phyloP scores from a whole-genome alignment of 2,797 vertebrate species.

The Enteromius argenteus region DNA sequence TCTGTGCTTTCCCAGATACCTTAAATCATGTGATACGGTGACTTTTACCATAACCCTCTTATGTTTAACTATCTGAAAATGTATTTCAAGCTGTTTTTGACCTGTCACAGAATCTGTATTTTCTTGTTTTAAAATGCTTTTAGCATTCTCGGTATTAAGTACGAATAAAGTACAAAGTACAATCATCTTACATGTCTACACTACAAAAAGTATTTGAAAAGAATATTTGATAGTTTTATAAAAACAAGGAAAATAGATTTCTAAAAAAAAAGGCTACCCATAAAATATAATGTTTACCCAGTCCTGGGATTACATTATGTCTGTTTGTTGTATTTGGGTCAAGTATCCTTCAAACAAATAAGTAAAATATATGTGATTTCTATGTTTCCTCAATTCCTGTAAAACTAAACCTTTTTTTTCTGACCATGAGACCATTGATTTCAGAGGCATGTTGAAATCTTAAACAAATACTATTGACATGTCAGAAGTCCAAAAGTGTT shows the following conservation, averaged over 20 bases:
- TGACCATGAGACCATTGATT: not conserved
- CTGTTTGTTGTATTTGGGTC: not conserved
- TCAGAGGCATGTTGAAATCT: not conserved
- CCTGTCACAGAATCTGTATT: not conserved
- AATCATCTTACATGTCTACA: not conserved
- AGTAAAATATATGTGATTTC: not conserved
- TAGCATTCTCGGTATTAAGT: not conserved
- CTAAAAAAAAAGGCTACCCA: not conserved
- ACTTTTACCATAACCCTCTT: conserved; percentile 19
- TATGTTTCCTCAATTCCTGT: not conserved
- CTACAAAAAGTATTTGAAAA: not conserved
- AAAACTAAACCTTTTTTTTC: not conserved
- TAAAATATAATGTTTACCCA: not conserved
- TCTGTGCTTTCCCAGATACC: conserved; percentile 13
- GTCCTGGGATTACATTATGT: not conserved
- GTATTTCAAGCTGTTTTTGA: not conserved
- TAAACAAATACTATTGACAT: conserved; percentile 26
- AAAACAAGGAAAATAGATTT: not conserved
- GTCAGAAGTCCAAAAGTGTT: conserved; percentile 22
- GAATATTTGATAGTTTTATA: not conserved
- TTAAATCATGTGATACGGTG: not conserved
- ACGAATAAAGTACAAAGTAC: no score
- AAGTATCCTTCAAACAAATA: not conserved
- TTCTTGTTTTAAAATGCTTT: not conserved
- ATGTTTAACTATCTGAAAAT: no score